Evolutionary conservation across 2,888 invertebrate species (phyloP), one percentile per base, ranked within the genome.

Genomic region (Lobophora halterata): DNA sequence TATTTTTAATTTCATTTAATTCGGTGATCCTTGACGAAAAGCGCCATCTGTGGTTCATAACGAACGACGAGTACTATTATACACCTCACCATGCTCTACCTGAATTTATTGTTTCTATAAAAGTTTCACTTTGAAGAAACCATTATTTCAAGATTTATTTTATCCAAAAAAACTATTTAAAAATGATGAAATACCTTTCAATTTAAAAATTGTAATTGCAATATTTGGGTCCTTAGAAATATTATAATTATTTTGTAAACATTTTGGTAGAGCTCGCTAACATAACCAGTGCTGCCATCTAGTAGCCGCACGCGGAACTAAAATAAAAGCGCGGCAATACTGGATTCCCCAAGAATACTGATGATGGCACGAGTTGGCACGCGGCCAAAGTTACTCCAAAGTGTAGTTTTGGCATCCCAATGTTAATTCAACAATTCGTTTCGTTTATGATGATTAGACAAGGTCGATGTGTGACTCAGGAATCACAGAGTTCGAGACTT

Each of bases 301-400:
- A 37, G 41, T 24, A 3, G 5, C 2, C 0, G 5, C 8, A 1
- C n/a, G 7, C 13, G 4, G 44, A 44, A 51, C 41, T 28, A 41
- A 14, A 17, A n/a, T 13, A 17, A 13, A 37, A 44, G 19, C 44
- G 46, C 49, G 44, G 41, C 16, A 42, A 43, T 28, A 26, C 40
- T 44, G 38, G 36, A 38, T 32, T 19, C 10, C 26, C 27, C 27
- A 27, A 31, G 37, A 55, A 50, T 46, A 51, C 16, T 24, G 41
- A 46, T 52, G 55, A 46, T 11, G 31, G 30, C 43, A 45, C 33
- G 24, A 23, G 31, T 39, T 52, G 52, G 47, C 49, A 23, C 8
- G 4, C n/a, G 7, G 50, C 56, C 56, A 57, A 44, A 34, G n/a
- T 11, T 26, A 12, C 20, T 19, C 36, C 24, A 9, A 33, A 44